These are phyloP conservation scores for Phrynosoma platyrhinos DNA, from an alignment of 2,113 vertebrate genomes.

Conservation along the genomic window DNA sequence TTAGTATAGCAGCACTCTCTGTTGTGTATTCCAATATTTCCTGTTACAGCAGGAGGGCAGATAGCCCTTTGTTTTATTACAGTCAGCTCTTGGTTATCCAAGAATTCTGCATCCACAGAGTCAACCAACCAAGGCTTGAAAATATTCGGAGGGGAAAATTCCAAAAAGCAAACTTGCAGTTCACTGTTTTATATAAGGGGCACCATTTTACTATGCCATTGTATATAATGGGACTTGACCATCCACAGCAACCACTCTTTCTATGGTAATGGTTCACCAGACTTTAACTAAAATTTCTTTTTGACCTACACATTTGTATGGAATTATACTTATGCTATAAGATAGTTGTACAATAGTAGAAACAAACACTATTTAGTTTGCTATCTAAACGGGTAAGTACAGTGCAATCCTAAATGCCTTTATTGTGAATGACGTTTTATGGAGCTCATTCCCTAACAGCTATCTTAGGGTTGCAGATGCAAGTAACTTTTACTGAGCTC, in stretches of 20 bases:
- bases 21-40: background rate
- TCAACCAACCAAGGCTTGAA: too few species aligned
- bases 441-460: background rate
- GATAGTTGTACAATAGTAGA: background rate
- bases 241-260: background rate
- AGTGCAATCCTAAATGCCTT: background rate
- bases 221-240: too few species aligned
- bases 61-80: background rate
- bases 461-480: background rate
- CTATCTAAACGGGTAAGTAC: background rate
- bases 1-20: background rate
- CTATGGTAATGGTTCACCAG: too few species aligned
- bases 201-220: too few species aligned
- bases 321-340: background rate
- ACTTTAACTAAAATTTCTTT: too few species aligned
- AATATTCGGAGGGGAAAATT: too few species aligned
- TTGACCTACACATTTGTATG: too few species aligned
- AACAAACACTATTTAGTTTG: background rate
- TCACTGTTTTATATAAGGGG: too few species aligned
- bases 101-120: too few species aligned
- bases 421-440: background rate
- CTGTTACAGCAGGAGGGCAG: background rate
- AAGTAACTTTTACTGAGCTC: slow-evolving; percentile 44
- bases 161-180: too few species aligned
- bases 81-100: too few species aligned